Evolutionary conservation across 2,113 vertebrate genomes (phyloP), one percentile per base, ranked within the genome.

Genomic region (Anseranas semipalmata): DNA sequence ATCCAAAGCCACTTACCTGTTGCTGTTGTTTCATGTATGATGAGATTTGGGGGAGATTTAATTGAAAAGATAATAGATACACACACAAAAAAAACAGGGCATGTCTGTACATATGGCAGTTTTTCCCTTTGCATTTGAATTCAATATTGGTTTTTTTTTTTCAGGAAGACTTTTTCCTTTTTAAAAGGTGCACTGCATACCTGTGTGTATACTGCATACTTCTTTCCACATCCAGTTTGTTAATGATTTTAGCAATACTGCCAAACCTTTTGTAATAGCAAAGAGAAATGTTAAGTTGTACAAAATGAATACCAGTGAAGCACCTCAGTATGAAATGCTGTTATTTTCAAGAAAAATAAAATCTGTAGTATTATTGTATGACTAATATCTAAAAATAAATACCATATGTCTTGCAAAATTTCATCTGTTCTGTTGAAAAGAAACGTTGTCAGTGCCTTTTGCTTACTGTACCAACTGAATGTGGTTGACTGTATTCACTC

Each of bases 381-480:
- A 90, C 74, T 83, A 65, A 89, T 25, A 4, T 62, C 84, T 88
- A 89, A 95, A 96, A 95, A 93, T 94, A 95, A 94, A 89, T 91
- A 73, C 55, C 63, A 73, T 85, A 78, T 85, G 75, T 81, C 50
- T 94, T 96, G 67, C 14, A 66, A 94, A 76, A 74, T 93, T 71
- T 76, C 22, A 88, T 82, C 87, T 82, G 43, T 83, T 94, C 18
- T 85, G 17, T 70, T 79, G 43, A 82, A 79, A 85, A 89, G 13
- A 65, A 62, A 53, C 32, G 84, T 89, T 71, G 27, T 87, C 18
- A 52, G n/a, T 89, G 82, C 32, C 32, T 93, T 83, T 92, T 94
- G 37, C 63, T 74, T 94, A 77, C 32, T 63, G 25, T 88, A 77
- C 50, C 67, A 86, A 15, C 77, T 82, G 55, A 48, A 63, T 80